Evolutionary conservation across 2,888 invertebrate species (phyloP).

Genomic region (Amblyjoppa fuscipennis): DNA sequence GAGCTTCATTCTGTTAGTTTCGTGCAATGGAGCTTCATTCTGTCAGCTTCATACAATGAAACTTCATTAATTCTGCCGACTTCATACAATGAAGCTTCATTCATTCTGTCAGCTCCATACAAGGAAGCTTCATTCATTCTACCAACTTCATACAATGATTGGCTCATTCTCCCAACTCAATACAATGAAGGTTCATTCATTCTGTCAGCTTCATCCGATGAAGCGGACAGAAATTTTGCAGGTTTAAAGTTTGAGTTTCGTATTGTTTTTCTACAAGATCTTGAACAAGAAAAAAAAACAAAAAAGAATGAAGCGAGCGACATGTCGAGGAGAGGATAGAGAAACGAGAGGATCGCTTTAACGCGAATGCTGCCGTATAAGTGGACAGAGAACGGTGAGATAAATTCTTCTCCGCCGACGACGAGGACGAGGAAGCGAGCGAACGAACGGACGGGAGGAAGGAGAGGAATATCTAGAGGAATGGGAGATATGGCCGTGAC

Average conservation of each 20-base stretch:
- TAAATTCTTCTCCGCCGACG: constrained; percentile 53
- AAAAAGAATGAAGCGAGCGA: too few species aligned
- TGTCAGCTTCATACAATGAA: not conserved
- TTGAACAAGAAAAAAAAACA: too few species aligned
- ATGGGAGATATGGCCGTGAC: constrained; percentile 85
- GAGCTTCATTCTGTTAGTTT: not conserved
- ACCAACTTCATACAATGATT: not conserved
- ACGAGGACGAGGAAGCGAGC: constrained; percentile 63
- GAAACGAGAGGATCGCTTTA: constrained; percentile 41
- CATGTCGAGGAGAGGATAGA: constrained; percentile 22
- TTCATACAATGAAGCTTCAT: not conserved
- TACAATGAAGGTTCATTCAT: not conserved
- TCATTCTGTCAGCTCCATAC: too few species aligned
- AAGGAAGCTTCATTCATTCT: not conserved
- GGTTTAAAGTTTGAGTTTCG: too few species aligned
- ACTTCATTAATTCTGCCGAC: too few species aligned
- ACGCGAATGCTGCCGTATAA: constrained; percentile 22
- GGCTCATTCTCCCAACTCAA: too few species aligned
- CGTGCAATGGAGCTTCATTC: not conserved
- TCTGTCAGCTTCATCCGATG: too few species aligned
- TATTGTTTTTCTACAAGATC: not conserved
- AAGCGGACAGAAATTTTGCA: too few species aligned
- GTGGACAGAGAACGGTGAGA: constrained; percentile 45
- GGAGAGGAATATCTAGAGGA: constrained; percentile 79
- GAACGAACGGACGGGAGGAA: constrained; percentile 64